Base-by-base conservation (phyloP, 2,888 invertebrate genomes). In the Cantharis lateralis region DNA sequence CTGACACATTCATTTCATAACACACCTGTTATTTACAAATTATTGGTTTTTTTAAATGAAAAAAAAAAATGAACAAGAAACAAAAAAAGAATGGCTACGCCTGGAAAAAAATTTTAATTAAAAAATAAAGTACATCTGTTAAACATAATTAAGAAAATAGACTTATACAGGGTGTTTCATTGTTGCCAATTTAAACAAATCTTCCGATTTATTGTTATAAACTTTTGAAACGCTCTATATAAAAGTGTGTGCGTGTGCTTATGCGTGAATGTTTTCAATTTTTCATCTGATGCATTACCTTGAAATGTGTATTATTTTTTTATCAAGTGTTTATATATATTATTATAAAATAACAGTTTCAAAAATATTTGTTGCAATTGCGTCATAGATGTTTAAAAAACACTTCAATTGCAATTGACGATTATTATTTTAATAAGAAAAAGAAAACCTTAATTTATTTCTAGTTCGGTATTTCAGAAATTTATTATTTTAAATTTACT, bases 1-100 rank as follows among this genome's bases (percentile, higher is more conserved):
- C 83, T 84, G 82, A 83, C 81, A 82, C 79, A 82, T 81, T 82
- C 82, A 82, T 82, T 81, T 82, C 82, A 82, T 79, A 81, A 82
- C 82, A 83, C 81, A 81, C 80, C 80, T 80, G 77, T 76, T 76
- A 75, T 74, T 73, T 74, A 74, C 77, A 78, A 78, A 74, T 75
- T 71, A 74, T 77, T 78, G 74, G 76, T 76, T 78, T 75, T 69
- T 76, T 79, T 78, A 70, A 62, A 68, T 70, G 74, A 48, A 66
- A 73, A 76, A 73, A 76, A 80, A 72, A 78, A 80, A n/a, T n/a
- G 66, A 72, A 75, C 68, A 79, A 78, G 75, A 78, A 77, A 77
- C 64, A 76, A 77, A 75, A 77, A 77, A 78, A 78, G 78, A 75
- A 80, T 73, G 77, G 80, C 79, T 73, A 74, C 71, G 28, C 76